Evolutionary conservation across 1,140 invertebrate genomes (phyloP).

Genomic region (Drosophila murphyi): DNA sequence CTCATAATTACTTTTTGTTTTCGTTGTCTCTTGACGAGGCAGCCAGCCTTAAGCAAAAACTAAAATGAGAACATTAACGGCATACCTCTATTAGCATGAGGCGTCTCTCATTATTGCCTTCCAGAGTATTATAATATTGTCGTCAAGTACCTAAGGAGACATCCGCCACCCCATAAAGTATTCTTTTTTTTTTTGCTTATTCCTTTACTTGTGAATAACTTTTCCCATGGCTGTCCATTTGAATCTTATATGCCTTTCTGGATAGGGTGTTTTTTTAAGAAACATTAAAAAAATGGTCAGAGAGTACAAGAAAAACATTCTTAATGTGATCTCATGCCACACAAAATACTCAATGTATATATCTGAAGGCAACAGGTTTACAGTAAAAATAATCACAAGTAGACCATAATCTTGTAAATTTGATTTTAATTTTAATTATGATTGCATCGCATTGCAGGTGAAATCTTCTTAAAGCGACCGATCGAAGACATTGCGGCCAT

Average conservation of each 20-base stretch:
- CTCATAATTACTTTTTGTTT: conserved; percentile 33
- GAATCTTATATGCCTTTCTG: too few species aligned
- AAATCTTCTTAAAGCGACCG: conserved; percentile 89
- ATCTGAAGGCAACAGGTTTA: too few species aligned
- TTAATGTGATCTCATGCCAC: too few species aligned
- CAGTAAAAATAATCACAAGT: not conserved
- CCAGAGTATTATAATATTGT: conserved; percentile 80
- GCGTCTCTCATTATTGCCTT: conserved; percentile 28
- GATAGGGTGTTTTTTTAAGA: too few species aligned
- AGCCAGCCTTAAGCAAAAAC: conserved; percentile 19
- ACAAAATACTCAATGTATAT: too few species aligned
- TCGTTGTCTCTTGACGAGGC: conserved; percentile 15
- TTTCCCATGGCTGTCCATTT: too few species aligned
- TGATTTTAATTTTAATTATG: not conserved
- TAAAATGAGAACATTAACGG: conserved; percentile 21
- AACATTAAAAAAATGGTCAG: too few species aligned
- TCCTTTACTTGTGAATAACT: too few species aligned
- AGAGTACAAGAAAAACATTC: too few species aligned
- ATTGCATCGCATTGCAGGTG: conserved; percentile 86
- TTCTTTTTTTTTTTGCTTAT: not conserved
- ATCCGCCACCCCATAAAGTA: not conserved
- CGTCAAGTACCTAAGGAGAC: not conserved
- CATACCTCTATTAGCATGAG: conserved; percentile 25
- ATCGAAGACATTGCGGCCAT: conserved; percentile 91
- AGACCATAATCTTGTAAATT: not conserved